These are phyloP conservation scores for Agapornis canus DNA, from an alignment of 2,797 vertebrate genomes.

Conservation along the genomic window DNA sequence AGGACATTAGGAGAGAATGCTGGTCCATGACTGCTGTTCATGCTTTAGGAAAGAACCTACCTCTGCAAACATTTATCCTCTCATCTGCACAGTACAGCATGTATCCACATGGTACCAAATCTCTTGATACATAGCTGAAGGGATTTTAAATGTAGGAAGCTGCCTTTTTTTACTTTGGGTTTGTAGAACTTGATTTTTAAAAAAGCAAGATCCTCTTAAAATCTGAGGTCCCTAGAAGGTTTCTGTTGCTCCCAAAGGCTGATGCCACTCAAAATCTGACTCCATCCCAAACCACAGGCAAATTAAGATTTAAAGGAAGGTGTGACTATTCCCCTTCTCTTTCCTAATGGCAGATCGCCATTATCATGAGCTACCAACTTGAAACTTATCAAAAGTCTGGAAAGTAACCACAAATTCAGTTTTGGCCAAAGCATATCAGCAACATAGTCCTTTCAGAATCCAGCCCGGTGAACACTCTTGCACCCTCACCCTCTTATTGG, in stretches of 20 bases:
- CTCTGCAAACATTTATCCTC: not conserved
- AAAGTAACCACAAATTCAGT: not conserved
- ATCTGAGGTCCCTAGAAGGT: not conserved
- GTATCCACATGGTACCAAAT: not conserved
- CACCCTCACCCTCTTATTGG: not conserved
- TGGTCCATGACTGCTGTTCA: not conserved
- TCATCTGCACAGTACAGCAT: fast-evolving
- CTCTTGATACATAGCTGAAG: not conserved
- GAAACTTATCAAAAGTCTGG: not conserved
- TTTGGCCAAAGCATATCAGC: not conserved
- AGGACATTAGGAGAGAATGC: not conserved
- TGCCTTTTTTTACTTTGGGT: not conserved
- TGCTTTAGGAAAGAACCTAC: not conserved
- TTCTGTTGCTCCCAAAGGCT: not conserved
- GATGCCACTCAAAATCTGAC: not conserved
- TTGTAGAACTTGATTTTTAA: not conserved
- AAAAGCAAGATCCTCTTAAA: not conserved
- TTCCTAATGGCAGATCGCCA: not conserved
- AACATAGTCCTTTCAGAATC: not conserved
- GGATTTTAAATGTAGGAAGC: not conserved
- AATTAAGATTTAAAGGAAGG: not conserved
- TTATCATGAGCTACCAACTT: not conserved
- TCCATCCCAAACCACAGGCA: not conserved
- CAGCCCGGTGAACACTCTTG: not conserved
- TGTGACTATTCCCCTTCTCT: not conserved